Conservation (phyloP, 2,888 invertebrate species). For the Drosophila prostipennis region DNA sequence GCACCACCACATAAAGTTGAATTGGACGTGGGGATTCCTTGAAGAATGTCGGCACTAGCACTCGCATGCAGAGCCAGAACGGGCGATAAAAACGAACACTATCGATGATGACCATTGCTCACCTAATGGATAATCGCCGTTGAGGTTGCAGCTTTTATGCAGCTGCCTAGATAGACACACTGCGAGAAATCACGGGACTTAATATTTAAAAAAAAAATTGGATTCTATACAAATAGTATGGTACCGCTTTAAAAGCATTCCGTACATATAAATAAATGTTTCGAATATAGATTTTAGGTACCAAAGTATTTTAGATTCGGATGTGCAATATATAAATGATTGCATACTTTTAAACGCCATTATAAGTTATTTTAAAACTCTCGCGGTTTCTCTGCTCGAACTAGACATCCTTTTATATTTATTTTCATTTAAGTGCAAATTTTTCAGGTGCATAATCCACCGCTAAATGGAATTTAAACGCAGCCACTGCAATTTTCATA, state of each 20-base stretch:
- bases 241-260: too few species aligned
- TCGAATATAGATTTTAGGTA: too few species aligned
- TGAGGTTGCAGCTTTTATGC: conserved; percentile 49
- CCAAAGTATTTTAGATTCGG: too few species aligned
- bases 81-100: conserved; percentile 56
- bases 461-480: conserved; percentile 64
- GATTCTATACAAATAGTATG: too few species aligned
- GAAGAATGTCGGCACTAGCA: conserved; percentile 52
- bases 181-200: background rate
- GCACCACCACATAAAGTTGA: conserved; percentile 24
- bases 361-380: too few species aligned
- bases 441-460: conserved; percentile 23
- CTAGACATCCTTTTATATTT: too few species aligned
- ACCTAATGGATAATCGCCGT: background rate
- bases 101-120: conserved; percentile 34
- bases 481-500: conserved; percentile 52
- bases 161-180: conserved; percentile 1
- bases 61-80: conserved; percentile 53
- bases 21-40: conserved; percentile 16
- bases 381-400: too few species aligned
- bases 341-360: too few species aligned
- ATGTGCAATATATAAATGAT: too few species aligned
- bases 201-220: too few species aligned
- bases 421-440: background rate
- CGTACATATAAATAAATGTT: too few species aligned